Evolutionary conservation across 2,797 vertebrate genomes (phyloP), one percentile per base, ranked within the genome.

Genomic region (Gobio occitaniae): DNA sequence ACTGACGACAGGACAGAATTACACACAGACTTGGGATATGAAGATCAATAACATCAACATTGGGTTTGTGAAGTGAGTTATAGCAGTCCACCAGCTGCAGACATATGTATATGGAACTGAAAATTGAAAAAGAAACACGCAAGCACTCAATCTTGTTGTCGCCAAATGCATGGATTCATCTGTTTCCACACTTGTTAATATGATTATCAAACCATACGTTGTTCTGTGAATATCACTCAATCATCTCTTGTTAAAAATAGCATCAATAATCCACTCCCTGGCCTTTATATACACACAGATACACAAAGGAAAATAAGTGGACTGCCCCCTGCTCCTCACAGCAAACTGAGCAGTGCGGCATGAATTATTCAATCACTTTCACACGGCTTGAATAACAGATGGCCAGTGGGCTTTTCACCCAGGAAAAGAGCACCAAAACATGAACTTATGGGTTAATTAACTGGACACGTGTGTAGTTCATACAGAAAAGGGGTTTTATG

Each of bases 281-380:
- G 72, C 54, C 52, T 47, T 21, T 16, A 86, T 11, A 82, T 10
- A 59, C 61, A 77, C 50, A 82, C n/a, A 56, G 9, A 36, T 3
- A 78, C 68, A 72, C 38, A 80, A 68, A 75, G 54, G 25, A 77
- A 72, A 54, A 59, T 8, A 38, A 41, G 29, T 52, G 63, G n/a
- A 75, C 48, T 16, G 76, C 48, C 75, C 70, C 84, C 84, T 59
- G 36, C 63, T 76, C 74, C 50, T 56, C 47, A 72, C 25, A 69
- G 32, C 56, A 77, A 85, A 83, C 38, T 38, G 83, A 88, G 70
- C 83, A 75, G 19, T 71, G 81, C 48, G 41, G 16, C 83, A 87
- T 88, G 61, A 88, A 89, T 90, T 86, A 90, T 89, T 90, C 78
- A 91, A 63, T 69, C 65, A 17, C 50, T 52, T 76, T 83, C 77